Base-by-base conservation (phyloP, 2,797 vertebrate genomes). In the Sebastes cheni region DNA sequence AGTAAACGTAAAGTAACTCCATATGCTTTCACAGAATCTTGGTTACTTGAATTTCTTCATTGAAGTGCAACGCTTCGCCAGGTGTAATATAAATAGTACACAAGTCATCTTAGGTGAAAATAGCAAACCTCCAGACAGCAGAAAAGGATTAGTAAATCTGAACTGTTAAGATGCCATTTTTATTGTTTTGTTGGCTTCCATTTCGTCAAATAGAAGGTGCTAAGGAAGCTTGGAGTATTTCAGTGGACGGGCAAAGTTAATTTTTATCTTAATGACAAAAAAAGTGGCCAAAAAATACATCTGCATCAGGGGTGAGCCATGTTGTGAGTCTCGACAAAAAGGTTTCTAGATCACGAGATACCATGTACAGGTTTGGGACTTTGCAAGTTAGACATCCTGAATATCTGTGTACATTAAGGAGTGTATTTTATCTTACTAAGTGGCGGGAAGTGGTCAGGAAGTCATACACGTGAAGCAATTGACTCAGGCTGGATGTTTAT, bases 371-470 rank as follows among this genome's bases (percentile, higher is more conserved):
- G n/a, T 79, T 16, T 16, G 3, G 42, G 23, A 13, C 29, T 69
- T 59, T 54, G 3, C 9, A 1, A 27, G 59, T 36, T 54, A 6
- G 1, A 56, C 50, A 74, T 73, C 46, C 29, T 60, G 42, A 46
- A 1, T 18, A 67, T 27, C 20, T 6, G 22, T 12, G 36, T 5
- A 54, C 14, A 27, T n/a, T 76, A 54, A 59, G 27, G n/a, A 75
- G 68, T 69, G 71, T 71, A 52, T 79, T 85, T 76, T n/a, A 59
- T 72, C 46, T 70, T 9, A 25, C 16, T 65, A 56, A 80, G 60
- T 84, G 77, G 67, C 20, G 80, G 42, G 80, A 88, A 81, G 80
- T 71, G 55, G 81, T 76, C 34, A 72, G 67, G 71, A 77, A 60
- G 22, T 76, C 20, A 22, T 29, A 62, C 34, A 78, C 18, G 7